phyloP scores from a whole-genome alignment of 2,888 invertebrate species.

The Sinhomidia bicolor region DNA sequence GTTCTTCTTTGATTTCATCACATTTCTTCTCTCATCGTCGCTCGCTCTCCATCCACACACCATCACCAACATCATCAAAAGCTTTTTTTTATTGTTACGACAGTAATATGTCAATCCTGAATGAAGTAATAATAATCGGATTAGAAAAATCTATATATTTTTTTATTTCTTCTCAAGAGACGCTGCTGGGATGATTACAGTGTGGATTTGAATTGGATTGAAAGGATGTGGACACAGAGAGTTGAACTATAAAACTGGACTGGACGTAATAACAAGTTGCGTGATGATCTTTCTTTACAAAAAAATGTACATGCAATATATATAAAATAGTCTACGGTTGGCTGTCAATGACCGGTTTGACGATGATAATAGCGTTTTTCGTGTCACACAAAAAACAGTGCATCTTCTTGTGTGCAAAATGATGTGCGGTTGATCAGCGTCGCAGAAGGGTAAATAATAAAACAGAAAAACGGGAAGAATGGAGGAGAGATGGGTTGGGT shows the following conservation, averaged over 20 bases:
- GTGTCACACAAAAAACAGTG: slow-evolving; percentile 35
- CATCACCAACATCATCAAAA: slow-evolving; percentile 24
- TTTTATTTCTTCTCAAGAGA: neutral
- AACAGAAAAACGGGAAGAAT: slow-evolving; percentile 32
- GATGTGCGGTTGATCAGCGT: neutral
- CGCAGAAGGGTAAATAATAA: neutral
- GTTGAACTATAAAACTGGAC: slow-evolving; percentile 46
- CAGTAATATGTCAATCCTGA: slow-evolving; percentile 51
- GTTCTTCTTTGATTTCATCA: slow-evolving; percentile 3
- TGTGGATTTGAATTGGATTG: neutral
- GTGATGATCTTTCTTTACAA: neutral
- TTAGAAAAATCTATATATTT: slow-evolving; percentile 4
- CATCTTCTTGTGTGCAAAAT: slow-evolving; percentile 1
- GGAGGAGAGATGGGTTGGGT: slow-evolving; percentile 17
- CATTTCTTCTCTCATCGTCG: neutral
- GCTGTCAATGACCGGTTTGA: slow-evolving; percentile 52
- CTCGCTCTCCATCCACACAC: neutral
- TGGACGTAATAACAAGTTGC: slow-evolving; percentile 21
- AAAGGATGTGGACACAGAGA: neutral
- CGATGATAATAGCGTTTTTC: neutral
- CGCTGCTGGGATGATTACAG: neutral
- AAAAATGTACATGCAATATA: neutral
- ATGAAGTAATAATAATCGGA: slow-evolving; percentile 51
- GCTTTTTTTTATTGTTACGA: slow-evolving; percentile 45
- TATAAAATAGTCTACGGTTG: neutral